phyloP scores from a whole-genome alignment of 2,888 invertebrate species.

The Microplitis manilae region DNA sequence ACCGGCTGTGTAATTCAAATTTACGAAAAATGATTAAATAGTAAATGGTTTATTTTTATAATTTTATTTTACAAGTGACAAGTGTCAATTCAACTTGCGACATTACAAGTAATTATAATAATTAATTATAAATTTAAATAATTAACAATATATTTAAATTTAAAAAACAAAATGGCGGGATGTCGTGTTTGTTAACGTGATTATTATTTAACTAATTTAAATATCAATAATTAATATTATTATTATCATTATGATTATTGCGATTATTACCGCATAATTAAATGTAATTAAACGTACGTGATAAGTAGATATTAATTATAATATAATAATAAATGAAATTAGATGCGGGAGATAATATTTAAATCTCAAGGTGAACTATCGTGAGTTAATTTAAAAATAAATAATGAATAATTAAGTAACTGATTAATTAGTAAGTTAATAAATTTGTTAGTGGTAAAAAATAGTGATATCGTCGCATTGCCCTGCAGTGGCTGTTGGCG shows the following conservation, averaged over 20 bases:
- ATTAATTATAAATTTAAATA: background rate
- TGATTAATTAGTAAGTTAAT: background rate
- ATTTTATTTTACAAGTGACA: background rate
- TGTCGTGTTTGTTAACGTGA: background rate
- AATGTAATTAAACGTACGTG: background rate
- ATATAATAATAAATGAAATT: background rate
- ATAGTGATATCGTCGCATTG: slow-evolving; percentile 38
- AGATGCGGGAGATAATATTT: background rate
- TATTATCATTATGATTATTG: background rate
- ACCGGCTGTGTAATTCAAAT: background rate
- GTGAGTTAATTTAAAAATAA: background rate
- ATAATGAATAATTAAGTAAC: background rate
- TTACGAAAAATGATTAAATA: background rate
- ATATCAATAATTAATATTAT: background rate
- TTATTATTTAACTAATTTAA: background rate
- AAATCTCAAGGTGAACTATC: background rate
- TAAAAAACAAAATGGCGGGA: background rate
- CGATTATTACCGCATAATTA: background rate
- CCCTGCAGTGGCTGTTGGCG: slow-evolving; percentile 33
- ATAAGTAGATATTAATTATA: background rate
- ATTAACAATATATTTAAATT: background rate
- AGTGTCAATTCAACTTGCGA: background rate
- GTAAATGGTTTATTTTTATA: background rate
- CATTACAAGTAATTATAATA: background rate
- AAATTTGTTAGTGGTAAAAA: slow-evolving; percentile 17